Evolutionary conservation across 2,888 invertebrate species (phyloP), one percentile per base, ranked within the genome.

Genomic region (Vesta saturnalis): DNA sequence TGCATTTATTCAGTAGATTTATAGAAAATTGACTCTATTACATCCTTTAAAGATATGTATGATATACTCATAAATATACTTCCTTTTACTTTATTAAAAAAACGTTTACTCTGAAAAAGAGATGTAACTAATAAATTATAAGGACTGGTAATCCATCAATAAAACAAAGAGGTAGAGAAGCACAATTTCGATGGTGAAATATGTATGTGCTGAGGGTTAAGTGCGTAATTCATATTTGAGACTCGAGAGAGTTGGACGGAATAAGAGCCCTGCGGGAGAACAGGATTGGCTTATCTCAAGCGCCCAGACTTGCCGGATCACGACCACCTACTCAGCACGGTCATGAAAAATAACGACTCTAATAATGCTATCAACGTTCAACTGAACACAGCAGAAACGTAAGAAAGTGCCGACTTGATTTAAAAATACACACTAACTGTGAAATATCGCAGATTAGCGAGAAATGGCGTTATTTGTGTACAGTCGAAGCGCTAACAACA

Each of bases 341-440:
- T 77, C 78, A 77, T 79, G 82, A 81, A 82, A 82, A 82, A 82
- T 82, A 82, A 82, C 80, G 81, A 80, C 80, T 76, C 79, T 80
- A 81, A 81, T 81, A 81, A 81, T 80, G 80, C 78, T 80, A 80
- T 81, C 80, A 80, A 76, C 73, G 72, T 74, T 74, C 71, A 74
- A 77, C 75, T 75, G 77, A 77, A 76, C 76, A 77, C 73, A 73
- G 77, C 76, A 73, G 73, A 78, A 77, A 76, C 73, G 73, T 75
- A 76, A 77, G 77, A 75, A 77, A 77, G 74, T 71, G 76, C 68
- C 72, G 67, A 74, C 74, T 74, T 74, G 71, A 75, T 67, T 69
- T 71, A 69, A 66, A 76, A 77, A 76, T 76, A 73, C 74, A 74
- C 72, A 61, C 67, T 74, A 67, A 73, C 71, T 75, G 73, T 76